phyloP scores from a whole-genome alignment of 2,888 invertebrate species.

The Camptogramma bilineatum region DNA sequence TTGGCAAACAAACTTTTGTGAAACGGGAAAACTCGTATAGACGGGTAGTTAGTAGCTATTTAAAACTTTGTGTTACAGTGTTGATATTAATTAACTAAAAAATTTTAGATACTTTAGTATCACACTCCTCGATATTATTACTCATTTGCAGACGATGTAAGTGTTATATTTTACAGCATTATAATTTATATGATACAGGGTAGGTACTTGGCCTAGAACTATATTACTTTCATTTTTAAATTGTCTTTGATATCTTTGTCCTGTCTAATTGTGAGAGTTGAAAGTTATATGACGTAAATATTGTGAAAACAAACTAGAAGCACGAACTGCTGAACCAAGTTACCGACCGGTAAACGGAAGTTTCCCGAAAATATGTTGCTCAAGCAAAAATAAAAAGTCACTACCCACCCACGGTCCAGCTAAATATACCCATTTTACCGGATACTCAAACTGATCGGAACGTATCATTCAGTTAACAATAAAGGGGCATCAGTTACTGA shows the following conservation, averaged over 20 bases:
- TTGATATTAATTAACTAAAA: background rate
- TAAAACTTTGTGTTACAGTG: background rate
- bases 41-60: background rate
- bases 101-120: background rate
- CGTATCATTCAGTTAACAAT: slow-evolving; percentile 46
- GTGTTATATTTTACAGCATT: no score
- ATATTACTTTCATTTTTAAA: no score
- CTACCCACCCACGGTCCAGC: slow-evolving; percentile 1
- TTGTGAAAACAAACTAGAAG: no score
- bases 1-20: background rate
- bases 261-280: no score
- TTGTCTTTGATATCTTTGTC: no score
- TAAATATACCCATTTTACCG: slow-evolving; percentile 33
- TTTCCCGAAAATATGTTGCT: background rate
- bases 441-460: slow-evolving; percentile 39
- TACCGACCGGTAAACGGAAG: no score
- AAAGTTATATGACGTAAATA: no score
- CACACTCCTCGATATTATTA: no score
- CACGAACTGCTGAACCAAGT: no score
- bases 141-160: no score
- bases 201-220: no score
- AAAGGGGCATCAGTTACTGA: slow-evolving; percentile 36
- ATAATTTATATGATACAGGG: no score
- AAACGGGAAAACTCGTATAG: background rate
- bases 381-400: background rate